These are phyloP conservation scores for Xiphophorus maculatus DNA, from an alignment of 2,113 vertebrate species.

Conservation along the genomic window DNA sequence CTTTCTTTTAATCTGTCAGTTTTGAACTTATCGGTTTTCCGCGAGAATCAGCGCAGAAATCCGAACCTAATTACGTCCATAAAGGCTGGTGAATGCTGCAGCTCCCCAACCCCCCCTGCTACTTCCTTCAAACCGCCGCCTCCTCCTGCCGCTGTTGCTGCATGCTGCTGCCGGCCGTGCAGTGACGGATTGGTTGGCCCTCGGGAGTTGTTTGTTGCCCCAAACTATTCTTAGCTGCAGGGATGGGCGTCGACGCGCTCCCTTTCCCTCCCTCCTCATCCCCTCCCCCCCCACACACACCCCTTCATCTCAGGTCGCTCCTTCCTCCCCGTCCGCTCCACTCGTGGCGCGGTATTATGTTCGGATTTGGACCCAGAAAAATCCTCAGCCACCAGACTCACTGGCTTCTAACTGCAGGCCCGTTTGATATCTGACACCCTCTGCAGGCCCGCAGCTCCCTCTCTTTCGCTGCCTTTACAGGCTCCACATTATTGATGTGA, in stretches of 20 bases:
- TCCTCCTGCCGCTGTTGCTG: conserved; percentile 24
- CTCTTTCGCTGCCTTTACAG: neutral
- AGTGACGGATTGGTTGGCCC: conserved; percentile 72
- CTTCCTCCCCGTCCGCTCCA: conserved; percentile 18
- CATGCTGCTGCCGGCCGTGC: conserved; percentile 39
- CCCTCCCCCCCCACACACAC: neutral
- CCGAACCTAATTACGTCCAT: conserved; percentile 14
- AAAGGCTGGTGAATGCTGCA: conserved; percentile 54
- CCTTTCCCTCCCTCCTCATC: conserved; percentile 35
- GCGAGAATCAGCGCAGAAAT: conserved; percentile 10
- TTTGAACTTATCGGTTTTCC: neutral
- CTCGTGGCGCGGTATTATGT: conserved; percentile 28
- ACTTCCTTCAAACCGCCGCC: neutral
- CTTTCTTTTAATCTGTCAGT: neutral
- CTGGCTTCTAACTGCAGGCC: conserved; percentile 6
- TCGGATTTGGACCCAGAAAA: conserved; percentile 18
- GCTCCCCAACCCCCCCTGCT: neutral
- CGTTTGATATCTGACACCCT: conserved; percentile 5
- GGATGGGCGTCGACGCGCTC: conserved; percentile 66
- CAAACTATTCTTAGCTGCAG: conserved; percentile 76
- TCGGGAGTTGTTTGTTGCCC: conserved; percentile 76
- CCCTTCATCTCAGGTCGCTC: conserved; percentile 4
- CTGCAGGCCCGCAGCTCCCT: neutral
- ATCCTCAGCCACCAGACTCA: conserved; percentile 10
- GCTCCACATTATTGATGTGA: neutral